Percentiles rank a stretch among this genome's conserved stretches.
Conservation (phyloP, 2,888 invertebrate genomes). For the Smittia aterrima region DNA sequence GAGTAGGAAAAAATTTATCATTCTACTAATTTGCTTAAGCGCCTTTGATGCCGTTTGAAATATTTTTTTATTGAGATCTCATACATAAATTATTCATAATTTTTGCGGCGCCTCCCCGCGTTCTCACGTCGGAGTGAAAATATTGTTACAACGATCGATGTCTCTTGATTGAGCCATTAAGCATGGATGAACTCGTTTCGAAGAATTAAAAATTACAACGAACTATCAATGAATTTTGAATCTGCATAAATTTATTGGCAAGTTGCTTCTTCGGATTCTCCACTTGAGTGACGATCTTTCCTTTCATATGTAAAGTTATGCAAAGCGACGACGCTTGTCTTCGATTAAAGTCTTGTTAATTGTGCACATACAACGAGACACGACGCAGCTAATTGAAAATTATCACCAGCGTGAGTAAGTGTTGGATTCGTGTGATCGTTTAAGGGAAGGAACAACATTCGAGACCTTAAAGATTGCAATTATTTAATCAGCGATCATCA, state of each 20-base stretch:
- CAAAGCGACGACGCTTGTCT: background rate
- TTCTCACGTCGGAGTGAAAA: background rate
- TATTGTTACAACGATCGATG: background rate
- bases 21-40: slow-evolving; percentile 1
- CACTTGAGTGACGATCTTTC: background rate
- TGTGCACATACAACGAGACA: background rate
- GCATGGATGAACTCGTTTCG: background rate
- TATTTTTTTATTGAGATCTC: slow-evolving; percentile 22
- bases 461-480: background rate
- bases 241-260: background rate
- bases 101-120: background rate
- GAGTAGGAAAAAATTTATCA: background rate
- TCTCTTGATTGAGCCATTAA: background rate
- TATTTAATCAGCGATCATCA: slow-evolving; percentile 11
- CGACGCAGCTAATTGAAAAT: slow-evolving; percentile 11
- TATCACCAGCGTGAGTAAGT: background rate
- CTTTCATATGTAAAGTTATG: background rate
- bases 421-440: background rate
- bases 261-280: background rate
- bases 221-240: background rate
- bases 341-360: background rate
- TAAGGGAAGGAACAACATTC: background rate
- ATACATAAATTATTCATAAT: slow-evolving; percentile 10
- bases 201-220: slow-evolving; percentile 9
- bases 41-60: background rate